Base-by-base conservation (phyloP, 2,797 vertebrate genomes). In the Liparis tanakae region DNA sequence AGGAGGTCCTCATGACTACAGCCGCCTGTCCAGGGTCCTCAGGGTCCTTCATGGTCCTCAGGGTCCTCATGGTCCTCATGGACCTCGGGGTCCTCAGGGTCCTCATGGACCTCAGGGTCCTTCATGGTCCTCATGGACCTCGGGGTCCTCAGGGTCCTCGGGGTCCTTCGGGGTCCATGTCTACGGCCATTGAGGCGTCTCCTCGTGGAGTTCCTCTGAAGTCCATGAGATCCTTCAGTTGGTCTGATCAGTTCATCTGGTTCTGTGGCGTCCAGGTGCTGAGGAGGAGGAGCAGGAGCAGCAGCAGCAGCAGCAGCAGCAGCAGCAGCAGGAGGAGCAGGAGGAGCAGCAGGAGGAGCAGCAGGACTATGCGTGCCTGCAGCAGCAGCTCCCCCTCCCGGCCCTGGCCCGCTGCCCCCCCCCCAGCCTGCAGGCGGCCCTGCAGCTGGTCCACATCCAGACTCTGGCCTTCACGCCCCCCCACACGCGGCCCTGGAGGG, bases 391-490 rank as follows among this genome's bases (percentile, higher is more conserved):
- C 61, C 60, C 2, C 1, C 86, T 83, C 33, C 20, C 73, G 1
- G 53, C 67, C 0, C 17, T 89, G 64, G 84, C 84, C 3, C 81
- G 85, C 20, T 81, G 82, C 48, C 92, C 92, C 0, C 93, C 95
- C 0, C 95, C 96, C 30, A 92, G 92, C 51, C 83, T 99, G 33
- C 97, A 98, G 88, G 92, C 93, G 8, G 96, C 96, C 6, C 93
- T 99, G 72, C 96, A 94, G 14, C 93, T 97, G 6, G 93, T 98
- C 80, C 96, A 98, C 82, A 95, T 99, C 91, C 97, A 98, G 86
- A 95, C 96, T 0, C 90, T 99, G 55, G 98, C 98, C 5, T 95
- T 97, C 92, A 99, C 96, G 18, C 95, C 90, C 3, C 82, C 91
- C 1, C 91, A 94, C 12, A 77, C 91, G 0, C 88, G 89, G 54